phyloP scores from a whole-genome alignment of 2,113 vertebrate species.

The Channa argus region DNA sequence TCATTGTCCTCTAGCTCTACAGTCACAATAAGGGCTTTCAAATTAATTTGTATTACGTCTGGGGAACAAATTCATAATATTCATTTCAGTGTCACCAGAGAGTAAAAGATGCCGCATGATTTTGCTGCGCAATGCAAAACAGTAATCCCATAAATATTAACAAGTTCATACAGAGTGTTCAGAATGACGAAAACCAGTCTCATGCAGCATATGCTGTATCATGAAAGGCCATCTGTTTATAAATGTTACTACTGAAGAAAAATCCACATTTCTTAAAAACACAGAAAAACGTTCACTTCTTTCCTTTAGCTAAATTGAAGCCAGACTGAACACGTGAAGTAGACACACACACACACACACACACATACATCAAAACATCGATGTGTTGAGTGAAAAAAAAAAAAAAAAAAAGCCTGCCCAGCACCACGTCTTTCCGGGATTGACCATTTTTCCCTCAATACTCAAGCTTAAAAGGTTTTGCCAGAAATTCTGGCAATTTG shows the following conservation, averaged over 20 bases:
- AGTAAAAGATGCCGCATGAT: slow-evolving; percentile 26
- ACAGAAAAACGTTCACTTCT: slow-evolving; percentile 7
- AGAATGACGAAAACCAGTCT: slow-evolving; percentile 3
- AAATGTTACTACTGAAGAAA: slow-evolving; percentile 5
- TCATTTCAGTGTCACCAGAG: slow-evolving; percentile 36
- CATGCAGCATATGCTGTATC: slow-evolving; percentile 21
- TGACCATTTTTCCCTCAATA: slow-evolving; percentile 22
- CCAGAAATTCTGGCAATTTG: slow-evolving; percentile 21
- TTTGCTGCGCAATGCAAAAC: neutral
- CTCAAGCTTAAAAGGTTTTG: slow-evolving; percentile 39
- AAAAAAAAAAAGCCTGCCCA: neutral
- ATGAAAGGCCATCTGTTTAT: slow-evolving; percentile 38
- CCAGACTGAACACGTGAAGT: neutral
- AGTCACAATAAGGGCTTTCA: slow-evolving; percentile 12
- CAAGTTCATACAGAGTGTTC: slow-evolving; percentile 31
- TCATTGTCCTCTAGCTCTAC: slow-evolving; percentile 27
- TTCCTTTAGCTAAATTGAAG: slow-evolving; percentile 4
- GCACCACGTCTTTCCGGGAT: slow-evolving; percentile 30
- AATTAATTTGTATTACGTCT: slow-evolving; percentile 15
- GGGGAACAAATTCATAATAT: slow-evolving; percentile 31
- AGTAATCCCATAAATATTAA: slow-evolving; percentile 45
- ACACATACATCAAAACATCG: slow-evolving; percentile 16
- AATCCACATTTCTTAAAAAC: slow-evolving; percentile 12
- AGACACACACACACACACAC: slow-evolving; percentile 1
- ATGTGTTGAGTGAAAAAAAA: slow-evolving; percentile 29